Evolutionary conservation across 2,113 vertebrate genomes (phyloP).

Genomic region (Origma solitaria): DNA sequence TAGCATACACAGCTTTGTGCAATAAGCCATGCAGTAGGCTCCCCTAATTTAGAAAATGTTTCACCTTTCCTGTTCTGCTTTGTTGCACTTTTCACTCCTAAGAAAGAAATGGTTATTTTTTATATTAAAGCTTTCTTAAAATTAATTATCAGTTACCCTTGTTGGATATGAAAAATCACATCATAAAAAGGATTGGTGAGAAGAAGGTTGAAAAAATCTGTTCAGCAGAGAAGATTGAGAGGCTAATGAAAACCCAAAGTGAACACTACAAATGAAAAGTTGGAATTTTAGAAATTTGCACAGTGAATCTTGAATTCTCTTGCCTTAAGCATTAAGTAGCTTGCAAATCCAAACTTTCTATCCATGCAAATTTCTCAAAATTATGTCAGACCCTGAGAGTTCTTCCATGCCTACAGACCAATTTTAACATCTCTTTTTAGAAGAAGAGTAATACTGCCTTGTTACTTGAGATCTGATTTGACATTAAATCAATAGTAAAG

Average conservation of each 20-base stretch:
- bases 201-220: background rate
- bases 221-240: background rate
- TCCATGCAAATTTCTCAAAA: background rate
- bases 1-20: background rate
- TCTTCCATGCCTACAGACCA: background rate
- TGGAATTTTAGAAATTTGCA: background rate
- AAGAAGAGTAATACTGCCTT: background rate
- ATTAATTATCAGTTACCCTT: background rate
- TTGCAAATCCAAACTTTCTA: background rate
- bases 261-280: background rate
- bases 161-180: background rate
- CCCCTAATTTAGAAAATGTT: background rate
- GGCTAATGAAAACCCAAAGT: background rate
- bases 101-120: background rate
- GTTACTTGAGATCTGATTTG: background rate
- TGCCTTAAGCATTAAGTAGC: background rate
- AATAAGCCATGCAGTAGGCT: background rate
- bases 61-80: background rate
- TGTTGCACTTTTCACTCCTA: background rate
- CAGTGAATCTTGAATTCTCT: background rate
- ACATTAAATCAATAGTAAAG: constrained; percentile 53
- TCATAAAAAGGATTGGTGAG: background rate
- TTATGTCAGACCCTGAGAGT: background rate
- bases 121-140: background rate
- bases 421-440: constrained; percentile 1